phyloP scores from a whole-genome alignment of 2,888 invertebrate species.

The Andrena fulva region DNA sequence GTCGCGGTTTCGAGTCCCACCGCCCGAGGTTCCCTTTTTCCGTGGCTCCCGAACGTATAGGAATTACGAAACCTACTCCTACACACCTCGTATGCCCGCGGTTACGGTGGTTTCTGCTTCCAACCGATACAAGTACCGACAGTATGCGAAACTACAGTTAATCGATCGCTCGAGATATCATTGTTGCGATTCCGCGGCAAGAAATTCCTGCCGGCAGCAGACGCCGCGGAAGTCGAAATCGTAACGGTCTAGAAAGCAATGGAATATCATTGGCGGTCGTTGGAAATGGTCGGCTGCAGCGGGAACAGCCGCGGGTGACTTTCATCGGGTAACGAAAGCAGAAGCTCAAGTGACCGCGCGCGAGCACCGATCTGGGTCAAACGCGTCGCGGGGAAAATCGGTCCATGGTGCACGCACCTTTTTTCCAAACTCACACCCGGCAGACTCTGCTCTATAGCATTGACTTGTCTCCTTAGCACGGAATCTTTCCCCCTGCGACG shows the following conservation, averaged over 20 bases:
- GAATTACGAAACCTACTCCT: no score
- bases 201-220: not conserved
- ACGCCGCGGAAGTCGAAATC: not conserved
- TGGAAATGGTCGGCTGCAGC: constrained; percentile 15
- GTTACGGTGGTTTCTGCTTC: constrained; percentile 32
- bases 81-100: no score
- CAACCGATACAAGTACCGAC: not conserved
- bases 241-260: constrained; percentile 37
- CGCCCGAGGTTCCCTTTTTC: no score
- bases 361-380: constrained; percentile 35
- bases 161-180: not conserved
- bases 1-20: no score
- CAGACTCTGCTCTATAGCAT: no score
- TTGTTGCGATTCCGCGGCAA: not conserved
- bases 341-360: constrained; percentile 40
- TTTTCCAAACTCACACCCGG: not conserved
- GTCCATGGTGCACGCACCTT: constrained; percentile 18
- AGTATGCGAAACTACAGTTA: not conserved
- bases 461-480: not conserved
- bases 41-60: no score
- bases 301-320: constrained; percentile 27
- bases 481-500: not conserved
- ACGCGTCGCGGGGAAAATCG: constrained; percentile 25
- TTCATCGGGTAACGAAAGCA: constrained; percentile 49
- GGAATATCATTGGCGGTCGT: not conserved